A percentile compares a stretch with the other conserved stretches of the same genome.
Conservation (phyloP, 2,888 invertebrate genomes). For the Pseudoips prasinana region DNA sequence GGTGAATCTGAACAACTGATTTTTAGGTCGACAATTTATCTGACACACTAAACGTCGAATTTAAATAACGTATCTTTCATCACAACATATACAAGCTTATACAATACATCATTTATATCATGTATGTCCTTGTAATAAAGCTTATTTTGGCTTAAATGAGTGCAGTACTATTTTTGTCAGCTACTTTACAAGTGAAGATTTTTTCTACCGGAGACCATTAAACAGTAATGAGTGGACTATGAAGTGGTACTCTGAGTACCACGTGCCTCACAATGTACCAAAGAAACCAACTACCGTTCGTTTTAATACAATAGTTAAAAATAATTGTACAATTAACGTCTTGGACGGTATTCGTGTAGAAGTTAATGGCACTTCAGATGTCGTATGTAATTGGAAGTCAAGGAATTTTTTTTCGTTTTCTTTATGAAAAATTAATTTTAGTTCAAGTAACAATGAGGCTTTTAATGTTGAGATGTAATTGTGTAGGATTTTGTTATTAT, state of each 20-base stretch:
- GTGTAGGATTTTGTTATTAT: constrained; percentile 10
- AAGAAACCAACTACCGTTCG: constrained; percentile 76
- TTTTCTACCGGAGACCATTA: constrained; percentile 74
- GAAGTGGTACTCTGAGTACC: constrained; percentile 73
- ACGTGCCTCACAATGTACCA: constrained; percentile 70
- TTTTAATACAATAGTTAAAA: constrained; percentile 68
- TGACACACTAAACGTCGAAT: constrained; percentile 71
- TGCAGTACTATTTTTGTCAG: constrained; percentile 27
- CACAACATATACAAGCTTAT: constrained; percentile 36
- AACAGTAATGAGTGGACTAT: constrained; percentile 77
- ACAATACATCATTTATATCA: constrained; percentile 9
- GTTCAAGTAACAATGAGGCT: constrained; percentile 20
- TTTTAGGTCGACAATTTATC: constrained; percentile 74
- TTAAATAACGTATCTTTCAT: constrained; percentile 72
- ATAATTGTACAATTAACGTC: constrained; percentile 79
- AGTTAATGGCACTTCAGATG: constrained; percentile 67
- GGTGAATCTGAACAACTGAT: constrained; percentile 72
- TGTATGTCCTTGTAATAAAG: constrained; percentile 25
- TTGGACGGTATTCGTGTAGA: constrained; percentile 44
- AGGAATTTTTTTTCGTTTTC: constrained; percentile 53
- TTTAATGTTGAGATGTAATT: constrained; percentile 25
- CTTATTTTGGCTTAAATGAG: constrained; percentile 9
- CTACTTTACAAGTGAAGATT: constrained; percentile 65
- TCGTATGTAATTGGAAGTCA: constrained; percentile 65
- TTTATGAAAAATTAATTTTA: constrained; percentile 40